Conservation (phyloP, 2,888 invertebrate genomes). For the Hoplodrina blanda region DNA sequence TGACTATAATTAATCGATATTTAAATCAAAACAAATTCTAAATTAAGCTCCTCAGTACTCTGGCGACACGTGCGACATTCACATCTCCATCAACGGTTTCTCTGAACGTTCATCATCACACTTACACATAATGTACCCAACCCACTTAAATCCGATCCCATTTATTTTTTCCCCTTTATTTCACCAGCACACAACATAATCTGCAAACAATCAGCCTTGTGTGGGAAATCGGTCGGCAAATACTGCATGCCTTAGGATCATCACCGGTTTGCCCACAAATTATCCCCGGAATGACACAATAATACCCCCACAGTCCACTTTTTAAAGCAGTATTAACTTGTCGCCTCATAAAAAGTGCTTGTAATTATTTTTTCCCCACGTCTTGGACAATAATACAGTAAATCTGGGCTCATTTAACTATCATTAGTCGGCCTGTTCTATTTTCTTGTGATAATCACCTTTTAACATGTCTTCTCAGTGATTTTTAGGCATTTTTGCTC, state of each 20-base stretch:
- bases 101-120: slow-evolving; percentile 52
- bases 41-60: not conserved
- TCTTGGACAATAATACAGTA: slow-evolving; percentile 71
- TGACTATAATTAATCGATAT: too few species aligned
- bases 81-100: slow-evolving; percentile 40
- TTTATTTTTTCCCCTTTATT: slow-evolving; percentile 52
- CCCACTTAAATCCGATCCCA: slow-evolving; percentile 44
- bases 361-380: slow-evolving; percentile 68
- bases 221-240: slow-evolving; percentile 47
- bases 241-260: slow-evolving; percentile 55
- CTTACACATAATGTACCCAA: slow-evolving; percentile 37
- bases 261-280: slow-evolving; percentile 61
- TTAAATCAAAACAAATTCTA: not conserved
- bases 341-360: slow-evolving; percentile 60
- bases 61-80: slow-evolving; percentile 38
- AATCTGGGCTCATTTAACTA: slow-evolving; percentile 79
- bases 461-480: slow-evolving; percentile 62
- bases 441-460: slow-evolving; percentile 61
- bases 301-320: slow-evolving; percentile 57
- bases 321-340: slow-evolving; percentile 63
- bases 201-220: slow-evolving; percentile 49
- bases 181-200: slow-evolving; percentile 42
- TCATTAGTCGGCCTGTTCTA: slow-evolving; percentile 72
- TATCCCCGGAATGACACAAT: slow-evolving; percentile 67
- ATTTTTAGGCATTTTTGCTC: slow-evolving; percentile 66